phyloP scores from a whole-genome alignment of 2,888 invertebrate genomes.

The Erpobdella octoculata region DNA sequence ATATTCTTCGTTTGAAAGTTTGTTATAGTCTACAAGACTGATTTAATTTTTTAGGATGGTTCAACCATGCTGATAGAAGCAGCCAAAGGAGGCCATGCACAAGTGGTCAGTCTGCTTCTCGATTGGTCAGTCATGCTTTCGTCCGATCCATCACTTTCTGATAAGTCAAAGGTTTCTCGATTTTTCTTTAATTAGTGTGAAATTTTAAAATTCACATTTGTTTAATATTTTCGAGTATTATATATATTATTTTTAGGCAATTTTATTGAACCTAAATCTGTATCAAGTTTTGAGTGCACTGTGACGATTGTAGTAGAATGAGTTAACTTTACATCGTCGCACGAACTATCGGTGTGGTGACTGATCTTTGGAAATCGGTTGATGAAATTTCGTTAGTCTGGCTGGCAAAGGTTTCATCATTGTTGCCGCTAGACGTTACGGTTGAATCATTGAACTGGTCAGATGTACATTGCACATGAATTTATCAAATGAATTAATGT shows the following conservation, averaged over 20 bases:
- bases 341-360: too few relatives aligned
- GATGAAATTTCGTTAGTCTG: too few relatives aligned
- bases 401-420: too few relatives aligned
- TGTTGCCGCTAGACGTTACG: too few relatives aligned
- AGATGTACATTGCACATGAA: too few relatives aligned
- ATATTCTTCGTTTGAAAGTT: conserved; percentile 28
- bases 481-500: too few relatives aligned
- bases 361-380: too few relatives aligned
- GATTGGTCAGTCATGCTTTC: conserved; percentile 58
- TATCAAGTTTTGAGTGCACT: neutral
- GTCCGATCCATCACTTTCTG: neutral
- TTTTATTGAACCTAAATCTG: neutral
- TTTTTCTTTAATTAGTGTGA: neutral
- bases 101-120: conserved; percentile 83
- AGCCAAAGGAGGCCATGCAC: conserved; percentile 91
- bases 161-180: conserved; percentile 26
- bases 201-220: neutral
- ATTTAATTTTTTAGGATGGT: conserved; percentile 63
- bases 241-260: neutral
- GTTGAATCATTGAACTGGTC: too few relatives aligned
- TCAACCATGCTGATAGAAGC: conserved; percentile 97
- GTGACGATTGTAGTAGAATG: too few relatives aligned
- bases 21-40: neutral
- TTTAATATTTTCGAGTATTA: too few relatives aligned
- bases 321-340: too few relatives aligned